phyloP scores from a whole-genome alignment of 2,888 invertebrate genomes.

The Pristionchus exspectatus region DNA sequence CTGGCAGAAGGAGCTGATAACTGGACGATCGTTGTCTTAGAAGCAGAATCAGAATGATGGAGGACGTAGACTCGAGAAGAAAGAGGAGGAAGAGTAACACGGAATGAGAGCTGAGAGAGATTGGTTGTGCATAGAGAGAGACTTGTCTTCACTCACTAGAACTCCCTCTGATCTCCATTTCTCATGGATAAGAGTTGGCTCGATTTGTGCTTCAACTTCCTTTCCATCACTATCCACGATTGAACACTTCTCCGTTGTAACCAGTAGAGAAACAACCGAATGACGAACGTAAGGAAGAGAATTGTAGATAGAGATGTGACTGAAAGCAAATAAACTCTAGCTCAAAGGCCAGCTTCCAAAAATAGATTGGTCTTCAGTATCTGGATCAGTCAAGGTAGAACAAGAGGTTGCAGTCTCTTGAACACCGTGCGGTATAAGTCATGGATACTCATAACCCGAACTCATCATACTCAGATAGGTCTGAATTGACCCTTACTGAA shows the following conservation, averaged over 20 bases:
- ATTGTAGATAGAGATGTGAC: slow-evolving; percentile 49
- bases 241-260: not conserved
- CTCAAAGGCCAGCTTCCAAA: slow-evolving; percentile 1
- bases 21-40: slow-evolving; percentile 58
- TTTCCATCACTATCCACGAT: slow-evolving; percentile 54
- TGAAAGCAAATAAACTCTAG: slow-evolving; percentile 13
- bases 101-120: slow-evolving; percentile 61
- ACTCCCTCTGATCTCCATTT: slow-evolving; percentile 34
- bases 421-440: slow-evolving; percentile 66
- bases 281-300: slow-evolving; percentile 46
- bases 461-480: slow-evolving; percentile 71
- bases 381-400: slow-evolving; percentile 48
- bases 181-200: slow-evolving; percentile 62
- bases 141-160: slow-evolving; percentile 54
- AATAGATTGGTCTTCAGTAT: slow-evolving; percentile 51
- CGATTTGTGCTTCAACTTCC: slow-evolving; percentile 63
- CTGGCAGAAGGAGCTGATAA: not conserved
- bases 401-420: slow-evolving; percentile 59
- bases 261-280: slow-evolving; percentile 46
- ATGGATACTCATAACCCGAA: slow-evolving; percentile 66
- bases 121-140: not conserved
- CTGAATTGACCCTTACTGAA: slow-evolving; percentile 70
- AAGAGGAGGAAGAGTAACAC: slow-evolving; percentile 60
- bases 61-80: slow-evolving; percentile 57
- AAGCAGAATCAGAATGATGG: slow-evolving; percentile 55